These are phyloP conservation scores for Acleris emargana DNA, from an alignment of 2,888 invertebrate species.

Conservation along the genomic window DNA sequence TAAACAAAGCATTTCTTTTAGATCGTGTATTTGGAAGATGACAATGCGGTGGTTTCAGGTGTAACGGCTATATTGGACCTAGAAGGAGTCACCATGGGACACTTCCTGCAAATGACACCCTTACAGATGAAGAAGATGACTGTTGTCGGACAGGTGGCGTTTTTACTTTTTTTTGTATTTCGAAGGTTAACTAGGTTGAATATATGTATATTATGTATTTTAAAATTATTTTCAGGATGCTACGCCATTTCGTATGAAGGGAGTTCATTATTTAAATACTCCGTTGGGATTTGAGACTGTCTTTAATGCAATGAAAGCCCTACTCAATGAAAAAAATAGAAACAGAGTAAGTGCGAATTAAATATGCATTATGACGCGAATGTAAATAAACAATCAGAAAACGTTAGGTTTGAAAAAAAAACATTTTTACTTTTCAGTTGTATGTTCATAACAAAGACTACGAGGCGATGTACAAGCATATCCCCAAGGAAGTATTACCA, in stretches of 20 bases:
- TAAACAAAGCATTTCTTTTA: slow-evolving; percentile 33
- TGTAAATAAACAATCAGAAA: background rate
- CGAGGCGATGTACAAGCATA: slow-evolving; percentile 81
- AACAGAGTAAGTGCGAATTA: slow-evolving; percentile 73
- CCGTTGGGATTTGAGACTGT: slow-evolving; percentile 82
- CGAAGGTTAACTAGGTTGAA: background rate
- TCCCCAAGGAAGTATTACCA: slow-evolving; percentile 85
- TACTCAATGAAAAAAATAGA: slow-evolving; percentile 84
- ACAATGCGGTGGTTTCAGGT: slow-evolving; percentile 63
- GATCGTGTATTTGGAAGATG: slow-evolving; percentile 72
- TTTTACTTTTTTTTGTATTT: background rate
- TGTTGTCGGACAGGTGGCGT: slow-evolving; percentile 48
- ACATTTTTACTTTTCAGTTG: slow-evolving; percentile 60
- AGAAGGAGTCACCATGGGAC: slow-evolving; percentile 62
- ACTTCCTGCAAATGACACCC: slow-evolving; percentile 72
- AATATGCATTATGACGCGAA: background rate
- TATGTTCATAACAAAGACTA: slow-evolving; percentile 81
- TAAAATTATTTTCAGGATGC: slow-evolving; percentile 77
- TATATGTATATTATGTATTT: background rate
- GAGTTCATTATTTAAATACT: slow-evolving; percentile 82
- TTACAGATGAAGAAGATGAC: slow-evolving; percentile 70
- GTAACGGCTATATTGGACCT: slow-evolving; percentile 70
- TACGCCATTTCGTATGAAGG: slow-evolving; percentile 83
- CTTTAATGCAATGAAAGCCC: slow-evolving; percentile 76
- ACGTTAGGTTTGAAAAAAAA: background rate